Conservation (phyloP, 2,888 invertebrate species). For the Steinernema hermaphroditum region DNA sequence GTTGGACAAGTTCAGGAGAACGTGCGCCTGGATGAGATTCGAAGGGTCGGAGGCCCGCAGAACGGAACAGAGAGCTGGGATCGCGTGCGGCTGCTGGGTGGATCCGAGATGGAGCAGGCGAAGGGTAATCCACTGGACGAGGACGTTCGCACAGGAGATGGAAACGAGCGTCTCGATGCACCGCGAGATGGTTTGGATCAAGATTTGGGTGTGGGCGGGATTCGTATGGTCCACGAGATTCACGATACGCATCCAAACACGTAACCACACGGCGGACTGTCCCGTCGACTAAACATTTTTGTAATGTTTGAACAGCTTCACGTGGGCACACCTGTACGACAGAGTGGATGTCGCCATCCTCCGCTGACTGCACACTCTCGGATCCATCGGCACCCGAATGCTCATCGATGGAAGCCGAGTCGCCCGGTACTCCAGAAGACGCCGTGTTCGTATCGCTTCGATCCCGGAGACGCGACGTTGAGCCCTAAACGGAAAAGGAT, state of each 20-base stretch:
- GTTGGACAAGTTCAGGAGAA: slow-evolving; percentile 49
- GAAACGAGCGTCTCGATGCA: slow-evolving; percentile 53
- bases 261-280: slow-evolving; percentile 55
- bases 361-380: background rate
- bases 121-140: slow-evolving; percentile 60
- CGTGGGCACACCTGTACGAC: slow-evolving; percentile 7
- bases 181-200: slow-evolving; percentile 53
- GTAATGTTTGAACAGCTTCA: slow-evolving; percentile 25
- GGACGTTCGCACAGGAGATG: slow-evolving; percentile 50
- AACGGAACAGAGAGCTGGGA: slow-evolving; percentile 54
- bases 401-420: slow-evolving; percentile 1
- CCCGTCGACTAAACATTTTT: slow-evolving; percentile 47
- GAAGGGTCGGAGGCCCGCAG: slow-evolving; percentile 52
- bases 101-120: slow-evolving; percentile 49
- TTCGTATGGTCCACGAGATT: slow-evolving; percentile 55
- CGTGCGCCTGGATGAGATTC: slow-evolving; percentile 52
- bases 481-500: background rate
- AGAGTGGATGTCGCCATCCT: slow-evolving; percentile 18
- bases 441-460: slow-evolving; percentile 6
- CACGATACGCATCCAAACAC: slow-evolving; percentile 60
- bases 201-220: slow-evolving; percentile 42
- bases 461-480: background rate
- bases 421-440: background rate
- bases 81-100: slow-evolving; percentile 55
- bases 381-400: background rate